Evolutionary conservation across 2,888 invertebrate genomes (phyloP).

Genomic region (Chorisops tibialis): DNA sequence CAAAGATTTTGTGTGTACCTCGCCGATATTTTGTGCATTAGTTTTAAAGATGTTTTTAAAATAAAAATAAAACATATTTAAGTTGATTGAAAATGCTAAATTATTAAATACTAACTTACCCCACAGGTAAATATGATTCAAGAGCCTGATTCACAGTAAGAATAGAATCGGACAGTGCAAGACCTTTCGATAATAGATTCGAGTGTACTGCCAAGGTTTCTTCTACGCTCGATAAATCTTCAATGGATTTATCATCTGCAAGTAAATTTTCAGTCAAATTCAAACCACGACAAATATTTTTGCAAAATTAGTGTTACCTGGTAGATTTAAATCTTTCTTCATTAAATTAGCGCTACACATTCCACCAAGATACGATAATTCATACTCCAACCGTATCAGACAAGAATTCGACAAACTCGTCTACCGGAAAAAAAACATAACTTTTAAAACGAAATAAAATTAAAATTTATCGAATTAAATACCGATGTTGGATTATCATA

Average conservation of each 20-base stretch:
- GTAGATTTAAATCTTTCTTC: conserved; percentile 73
- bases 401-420: conserved; percentile 49
- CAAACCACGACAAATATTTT: neutral
- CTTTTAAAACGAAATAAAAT: neutral
- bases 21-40: neutral
- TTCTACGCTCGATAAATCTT: conserved; percentile 70
- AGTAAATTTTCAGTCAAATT: conserved; percentile 25
- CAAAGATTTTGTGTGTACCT: too few relatives aligned
- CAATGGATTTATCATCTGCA: conserved; percentile 64
- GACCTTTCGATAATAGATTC: conserved; percentile 78
- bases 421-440: conserved; percentile 36
- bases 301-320: conserved; percentile 43
- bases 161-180: conserved; percentile 78
- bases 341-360: conserved; percentile 88
- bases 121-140: conserved; percentile 81
- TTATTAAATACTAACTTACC: conserved; percentile 56
- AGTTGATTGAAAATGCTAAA: neutral
- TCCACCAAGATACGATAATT: conserved; percentile 84
- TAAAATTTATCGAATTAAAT: conserved; percentile 14
- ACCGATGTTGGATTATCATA: conserved; percentile 69
- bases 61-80: neutral
- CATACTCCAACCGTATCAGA: conserved; percentile 74
- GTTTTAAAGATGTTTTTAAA: neutral
- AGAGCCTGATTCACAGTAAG: conserved; percentile 87
- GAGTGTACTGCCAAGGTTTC: conserved; percentile 57